Evolutionary conservation across 1,140 invertebrate genomes (phyloP), one percentile per base, ranked within the genome.

Genomic region (Ceratoteleas bidentatus): DNA sequence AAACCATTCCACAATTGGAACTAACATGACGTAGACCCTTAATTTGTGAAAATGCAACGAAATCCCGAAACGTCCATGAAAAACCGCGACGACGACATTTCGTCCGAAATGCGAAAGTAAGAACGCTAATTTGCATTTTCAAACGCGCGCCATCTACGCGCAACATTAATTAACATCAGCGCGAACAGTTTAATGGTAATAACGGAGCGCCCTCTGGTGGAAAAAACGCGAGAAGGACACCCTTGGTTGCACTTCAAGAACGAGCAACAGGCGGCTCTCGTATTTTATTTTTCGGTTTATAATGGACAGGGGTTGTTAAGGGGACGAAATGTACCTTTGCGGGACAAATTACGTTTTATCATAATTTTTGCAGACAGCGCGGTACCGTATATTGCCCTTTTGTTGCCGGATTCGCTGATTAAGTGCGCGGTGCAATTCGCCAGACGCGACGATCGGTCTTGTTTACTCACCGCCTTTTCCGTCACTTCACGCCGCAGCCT

Each of bases 201-300:
- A 36, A 36, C 34, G 34, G 4, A 4, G 9, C 34, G 34, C n/a
- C 34, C 34, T 36, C 34, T 36, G 9, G 34, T 9, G 34, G 34
- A 36, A 36, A 36, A 36, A 36, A 33, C 49, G 11, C 14, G 53
- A 62, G 56, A 73, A 73, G 33, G 49, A 34, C 8, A 56, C 34
- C 34, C 34, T 61, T 57, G 49, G 52, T 74, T 45, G n/a, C n/a
- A 43, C 14, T 66, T 38, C 38, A 38, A 53, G 56, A 66, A 68
- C 32, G 33, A 61, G 73, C 73, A 76, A 76, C 73, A 77, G 74
- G 74, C 74, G 24, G 43, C 58, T 33, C 57, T 66, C 53, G 61
- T 75, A 50, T 75, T 66, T 77, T 77, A 57, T 54, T 64, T 69
- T 50, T 56, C 2, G 11, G 14, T n/a, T 32, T 52, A 66, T 68